phyloP scores from a whole-genome alignment of 2,797 vertebrate genomes.

The Xerus rutilus region DNA sequence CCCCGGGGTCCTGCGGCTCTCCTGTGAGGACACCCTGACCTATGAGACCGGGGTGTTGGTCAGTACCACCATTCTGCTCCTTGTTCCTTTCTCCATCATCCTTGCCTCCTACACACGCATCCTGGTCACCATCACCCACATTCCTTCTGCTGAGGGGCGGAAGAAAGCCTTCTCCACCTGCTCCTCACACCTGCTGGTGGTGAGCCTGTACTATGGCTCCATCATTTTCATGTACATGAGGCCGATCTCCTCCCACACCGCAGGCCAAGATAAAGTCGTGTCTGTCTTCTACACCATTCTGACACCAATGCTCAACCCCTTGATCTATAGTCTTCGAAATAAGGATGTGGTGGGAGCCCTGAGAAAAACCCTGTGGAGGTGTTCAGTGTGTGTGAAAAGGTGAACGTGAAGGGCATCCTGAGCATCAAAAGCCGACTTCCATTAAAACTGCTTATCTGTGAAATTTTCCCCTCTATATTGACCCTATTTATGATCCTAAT shows the following conservation, averaged over 20 bases:
- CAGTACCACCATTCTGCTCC: not conserved
- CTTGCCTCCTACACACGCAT: not conserved
- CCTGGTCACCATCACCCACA: not conserved
- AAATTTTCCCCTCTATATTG: not conserved
- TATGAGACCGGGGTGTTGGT: not conserved
- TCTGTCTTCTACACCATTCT: conserved; percentile 8
- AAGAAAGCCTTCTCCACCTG: not conserved
- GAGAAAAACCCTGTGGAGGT: not conserved
- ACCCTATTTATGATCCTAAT: not conserved
- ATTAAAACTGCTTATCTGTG: not conserved
- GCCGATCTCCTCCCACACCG: not conserved
- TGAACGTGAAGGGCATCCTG: not conserved
- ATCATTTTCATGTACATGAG: conserved; percentile 11
- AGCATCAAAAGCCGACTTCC: not conserved
- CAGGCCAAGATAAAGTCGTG: not conserved
- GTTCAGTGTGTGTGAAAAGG: not conserved
- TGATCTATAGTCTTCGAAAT: not conserved
- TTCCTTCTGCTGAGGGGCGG: not conserved
- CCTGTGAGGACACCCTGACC: not conserved
- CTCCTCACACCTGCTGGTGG: not conserved
- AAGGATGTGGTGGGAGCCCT: not conserved
- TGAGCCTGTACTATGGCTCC: not conserved
- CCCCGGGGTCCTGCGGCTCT: not conserved
- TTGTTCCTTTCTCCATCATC: not conserved
- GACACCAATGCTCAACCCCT: not conserved